Base-by-base conservation (phyloP, 2,113 vertebrate genomes). In the Datnioides undecimradiatus region DNA sequence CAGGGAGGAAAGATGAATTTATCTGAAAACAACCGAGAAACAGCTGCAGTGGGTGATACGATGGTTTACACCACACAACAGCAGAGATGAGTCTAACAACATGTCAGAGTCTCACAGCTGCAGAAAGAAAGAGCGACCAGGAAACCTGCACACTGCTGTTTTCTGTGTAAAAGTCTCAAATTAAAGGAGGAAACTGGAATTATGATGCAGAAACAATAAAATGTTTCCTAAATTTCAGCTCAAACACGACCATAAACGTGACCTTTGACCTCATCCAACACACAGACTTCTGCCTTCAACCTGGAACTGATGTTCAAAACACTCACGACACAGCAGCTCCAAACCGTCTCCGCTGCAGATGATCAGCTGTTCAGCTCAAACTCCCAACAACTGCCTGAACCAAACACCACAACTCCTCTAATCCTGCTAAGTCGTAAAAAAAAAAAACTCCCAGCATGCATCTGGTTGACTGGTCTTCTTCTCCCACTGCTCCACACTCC, bases 401-500 rank as follows among this genome's bases (percentile, higher is more conserved):
- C 14, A 38, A 48, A 43, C 41, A 76, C 38, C n/a, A 59, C 14
- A 64, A 36, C 59, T 54, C 23, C 43, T 67, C 66, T 66, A 59
- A 62, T 38, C 52, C 31, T 29, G n/a, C 49, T 63, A 38, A 71
- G 16, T 31, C 31, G 23, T 17, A 40, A 14, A 34, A 19, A 14
- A 34, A 19, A 73, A 67, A 57, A 72, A 72, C 51, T 76, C 77
- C 85, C 80, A 86, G 71, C 80, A 83, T 82, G 88, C 76, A 84
- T 45, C 69, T 77, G 68, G 54, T 36, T 4, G 13, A 5, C 57
- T 17, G 12, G 2, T 43, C 41, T 29, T 40, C 48, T 11, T 14
- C 27, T 70, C 41, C 78, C 34, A 8, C 68, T 25, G 29, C 66
- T 45, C 21, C 80, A 34, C 54, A 51, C 81, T 36, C 58, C 14